Evolutionary conservation across 2,888 invertebrate genomes (phyloP), one percentile per base, ranked within the genome.

Genomic region (Miltochrista miniata): DNA sequence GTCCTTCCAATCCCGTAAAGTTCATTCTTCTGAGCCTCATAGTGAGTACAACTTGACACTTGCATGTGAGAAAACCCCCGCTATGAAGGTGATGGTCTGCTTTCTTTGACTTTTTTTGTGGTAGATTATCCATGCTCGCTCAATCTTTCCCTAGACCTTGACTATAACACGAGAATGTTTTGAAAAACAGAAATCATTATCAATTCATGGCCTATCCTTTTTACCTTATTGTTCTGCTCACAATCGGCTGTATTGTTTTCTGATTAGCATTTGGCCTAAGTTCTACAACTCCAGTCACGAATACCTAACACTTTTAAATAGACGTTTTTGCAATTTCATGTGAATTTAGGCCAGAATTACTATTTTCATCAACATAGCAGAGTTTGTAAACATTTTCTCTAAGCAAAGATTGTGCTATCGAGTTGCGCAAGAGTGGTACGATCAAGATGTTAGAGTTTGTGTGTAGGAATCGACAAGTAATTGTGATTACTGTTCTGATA

Each of bases 301-400:
- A 9, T 10, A 36, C 14, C 0, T 14, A 14, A 14, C 14, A 36
- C 10, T 5, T 14, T 36, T 10, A 14, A 36, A 15, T 4, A 15
- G 14, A 14, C 36, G 36, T 36, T 36, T 36, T 5, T 14, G 10
- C 9, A 1, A 36, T 9, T 15, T 15, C 7, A 14, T 11, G 18
- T 12, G 15, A 8, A 2, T 1, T 34, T 18, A 34, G 8, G 8
- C n/a, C 12, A n/a, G 1, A n/a, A 24, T 8, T 0, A 7, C 8
- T n/a, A 38, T 24, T 9, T 12, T 42, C 3, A 15, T 15, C n/a
- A 43, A 43, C 34, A 12, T 9, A 11, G 33, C 9, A 7, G 0
- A 43, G 34, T 43, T 43, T 34, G 42, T 43, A 43, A 43, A 43
- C 42, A 43, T 5, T 34, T 43, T 12, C 24, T 18, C 33, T 34